These are phyloP conservation scores for Euplexia lucipara DNA, from an alignment of 2,888 invertebrate species.

Conservation along the genomic window DNA sequence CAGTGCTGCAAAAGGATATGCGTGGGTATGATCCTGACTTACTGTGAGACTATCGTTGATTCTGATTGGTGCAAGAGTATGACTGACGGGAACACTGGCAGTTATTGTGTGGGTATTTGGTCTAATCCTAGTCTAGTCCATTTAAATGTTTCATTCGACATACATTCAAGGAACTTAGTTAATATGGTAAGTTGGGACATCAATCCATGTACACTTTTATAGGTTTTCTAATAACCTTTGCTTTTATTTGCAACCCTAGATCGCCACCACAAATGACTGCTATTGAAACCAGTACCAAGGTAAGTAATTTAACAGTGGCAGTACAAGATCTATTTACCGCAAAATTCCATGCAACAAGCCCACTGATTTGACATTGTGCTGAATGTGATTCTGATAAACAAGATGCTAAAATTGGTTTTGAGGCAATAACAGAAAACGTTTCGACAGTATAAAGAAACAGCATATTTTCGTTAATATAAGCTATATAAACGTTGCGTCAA, in stretches of 20 bases:
- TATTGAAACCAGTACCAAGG: conserved; percentile 21
- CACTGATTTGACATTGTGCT: neutral
- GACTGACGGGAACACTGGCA: neutral
- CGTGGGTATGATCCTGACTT: neutral
- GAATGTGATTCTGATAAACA: conserved; percentile 12
- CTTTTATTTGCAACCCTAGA: conserved; percentile 13
- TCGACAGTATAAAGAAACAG: conserved; percentile 6
- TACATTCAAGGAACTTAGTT: neutral
- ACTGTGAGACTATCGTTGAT: neutral
- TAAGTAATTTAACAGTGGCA: conserved; percentile 3
- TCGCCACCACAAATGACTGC: conserved; percentile 23
- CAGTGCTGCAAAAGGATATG: too few relatives aligned
- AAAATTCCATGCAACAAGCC: conserved; percentile 9
- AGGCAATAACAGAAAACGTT: conserved; percentile 20
- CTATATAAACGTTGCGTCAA: conserved; percentile 37
- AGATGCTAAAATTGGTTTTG: conserved; percentile 3
- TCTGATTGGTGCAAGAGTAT: neutral
- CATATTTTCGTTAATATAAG: conserved; percentile 23
- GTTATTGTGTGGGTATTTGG: neutral
- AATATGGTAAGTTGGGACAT: neutral
- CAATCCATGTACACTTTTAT: neutral
- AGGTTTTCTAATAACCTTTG: neutral
- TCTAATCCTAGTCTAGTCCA: neutral
- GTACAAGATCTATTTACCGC: conserved; percentile 15
- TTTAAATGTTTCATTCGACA: conserved; percentile 3